Evolutionary conservation across 2,888 invertebrate genomes (phyloP).

Genomic region (Agrochola litura): DNA sequence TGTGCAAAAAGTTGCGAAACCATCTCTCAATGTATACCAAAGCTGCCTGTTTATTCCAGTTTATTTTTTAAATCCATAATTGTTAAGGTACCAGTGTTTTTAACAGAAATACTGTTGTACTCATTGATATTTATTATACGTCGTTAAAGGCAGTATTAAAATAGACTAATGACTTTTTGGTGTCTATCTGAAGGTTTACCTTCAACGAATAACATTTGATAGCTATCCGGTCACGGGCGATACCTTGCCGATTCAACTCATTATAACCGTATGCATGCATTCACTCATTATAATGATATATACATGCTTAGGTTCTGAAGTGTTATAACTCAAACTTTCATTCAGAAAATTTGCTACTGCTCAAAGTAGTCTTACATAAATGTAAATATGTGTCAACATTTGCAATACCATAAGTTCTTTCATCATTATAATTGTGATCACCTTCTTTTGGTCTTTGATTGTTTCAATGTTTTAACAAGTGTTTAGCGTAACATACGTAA

Average conservation of each 20-base stretch:
- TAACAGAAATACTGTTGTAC: conserved; percentile 1
- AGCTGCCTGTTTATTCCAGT: conserved; percentile 23
- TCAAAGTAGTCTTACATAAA: background rate
- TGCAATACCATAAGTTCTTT: conserved; percentile 41
- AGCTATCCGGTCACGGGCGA: conserved; percentile 72
- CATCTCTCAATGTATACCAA: conserved; percentile 20
- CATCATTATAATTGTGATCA: conserved; percentile 38
- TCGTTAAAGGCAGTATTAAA: conserved; percentile 27
- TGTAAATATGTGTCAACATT: conserved; percentile 25
- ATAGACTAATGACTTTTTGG: conserved; percentile 48
- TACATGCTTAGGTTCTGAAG: background rate
- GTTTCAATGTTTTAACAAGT: conserved; percentile 51
- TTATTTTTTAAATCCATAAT: conserved; percentile 12
- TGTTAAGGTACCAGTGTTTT: background rate
- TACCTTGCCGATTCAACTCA: conserved; percentile 70
- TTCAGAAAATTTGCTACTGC: conserved; percentile 12
- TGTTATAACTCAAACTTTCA: conserved; percentile 52
- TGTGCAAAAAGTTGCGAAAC: conserved; percentile 35
- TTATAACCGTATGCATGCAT: conserved; percentile 68
- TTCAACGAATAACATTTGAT: conserved; percentile 70
- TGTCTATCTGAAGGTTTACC: conserved; percentile 68
- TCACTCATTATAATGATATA: conserved; percentile 63
- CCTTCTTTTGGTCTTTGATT: conserved; percentile 23
- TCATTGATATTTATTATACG: background rate
- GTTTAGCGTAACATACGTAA: conserved; percentile 15